Percentiles rank a stretch among this genome's conserved stretches.
Evolutionary conservation across 2,888 invertebrate genomes (phyloP).

Genomic region (Philereme vetulata): DNA sequence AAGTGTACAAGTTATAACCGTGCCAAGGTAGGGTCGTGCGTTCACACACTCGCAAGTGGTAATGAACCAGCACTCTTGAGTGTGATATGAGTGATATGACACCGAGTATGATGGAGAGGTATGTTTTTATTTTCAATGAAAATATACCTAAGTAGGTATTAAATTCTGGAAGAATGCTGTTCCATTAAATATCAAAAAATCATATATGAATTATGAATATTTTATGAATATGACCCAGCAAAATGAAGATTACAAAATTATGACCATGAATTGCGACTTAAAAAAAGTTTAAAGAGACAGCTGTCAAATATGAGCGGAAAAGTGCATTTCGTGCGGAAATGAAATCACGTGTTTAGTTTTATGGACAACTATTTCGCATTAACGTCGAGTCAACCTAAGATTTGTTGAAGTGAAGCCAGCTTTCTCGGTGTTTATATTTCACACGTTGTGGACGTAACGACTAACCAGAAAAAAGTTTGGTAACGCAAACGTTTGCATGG

Average conservation of each 20-base stretch:
- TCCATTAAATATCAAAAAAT: background rate
- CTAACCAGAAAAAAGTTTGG: constrained; percentile 14
- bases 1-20: constrained; percentile 28
- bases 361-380: constrained; percentile 47
- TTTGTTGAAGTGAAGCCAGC: constrained; percentile 44
- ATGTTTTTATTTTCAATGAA: constrained; percentile 17
- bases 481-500: constrained; percentile 30
- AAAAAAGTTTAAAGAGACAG: constrained; percentile 42
- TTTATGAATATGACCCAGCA: constrained; percentile 14
- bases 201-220: constrained; percentile 11
- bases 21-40: constrained; percentile 44
- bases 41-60: constrained; percentile 28
- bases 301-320: constrained; percentile 49
- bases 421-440: constrained; percentile 71
- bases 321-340: constrained; percentile 46
- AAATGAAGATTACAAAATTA: constrained; percentile 2
- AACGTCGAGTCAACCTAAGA: constrained; percentile 36
- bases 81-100: constrained; percentile 21
- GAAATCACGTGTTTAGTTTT: constrained; percentile 48
- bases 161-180: background rate
- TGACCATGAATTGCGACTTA: constrained; percentile 11
- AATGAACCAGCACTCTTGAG: constrained; percentile 26
- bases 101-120: constrained; percentile 21
- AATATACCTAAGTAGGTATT: constrained; percentile 5
- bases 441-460: constrained; percentile 63